A percentile compares a stretch with the other conserved stretches of the same genome.
Evolutionary conservation across 2,888 invertebrate genomes (phyloP).

Genomic region (Sepiola atlantica): DNA sequence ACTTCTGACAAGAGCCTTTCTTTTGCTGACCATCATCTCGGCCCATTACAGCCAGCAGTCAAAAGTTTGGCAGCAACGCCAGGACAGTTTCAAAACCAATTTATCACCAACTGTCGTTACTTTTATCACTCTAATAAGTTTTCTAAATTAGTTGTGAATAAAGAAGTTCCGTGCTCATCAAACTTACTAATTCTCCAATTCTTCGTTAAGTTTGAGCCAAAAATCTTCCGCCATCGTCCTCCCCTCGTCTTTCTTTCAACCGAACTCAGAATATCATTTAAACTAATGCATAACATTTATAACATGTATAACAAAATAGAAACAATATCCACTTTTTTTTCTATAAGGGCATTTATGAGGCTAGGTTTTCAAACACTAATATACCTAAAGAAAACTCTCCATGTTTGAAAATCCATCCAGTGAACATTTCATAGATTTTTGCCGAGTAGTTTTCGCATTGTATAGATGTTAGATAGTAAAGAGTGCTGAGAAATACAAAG

Average conservation of each 20-base stretch:
- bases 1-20: conserved; percentile 21
- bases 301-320: no score
- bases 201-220: background rate
- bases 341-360: no score
- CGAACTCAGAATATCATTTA: background rate
- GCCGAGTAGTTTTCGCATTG: no score
- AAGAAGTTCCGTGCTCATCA: conserved; percentile 20
- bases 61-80: background rate
- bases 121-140: conserved; percentile 32
- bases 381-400: no score
- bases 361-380: no score
- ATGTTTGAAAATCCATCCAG: no score
- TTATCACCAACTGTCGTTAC: conserved; percentile 32
- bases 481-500: no score
- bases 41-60: background rate
- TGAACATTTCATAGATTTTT: no score
- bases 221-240: background rate
- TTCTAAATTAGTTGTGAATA: conserved; percentile 21
- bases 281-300: background rate
- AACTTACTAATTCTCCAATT: background rate
- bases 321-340: no score
- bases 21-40: background rate
- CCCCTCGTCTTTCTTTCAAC: background rate
- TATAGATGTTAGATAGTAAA: no score
- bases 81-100: conserved; percentile 9